phyloP scores from a whole-genome alignment of 2,888 invertebrate species.

The Lathronympha strigana region DNA sequence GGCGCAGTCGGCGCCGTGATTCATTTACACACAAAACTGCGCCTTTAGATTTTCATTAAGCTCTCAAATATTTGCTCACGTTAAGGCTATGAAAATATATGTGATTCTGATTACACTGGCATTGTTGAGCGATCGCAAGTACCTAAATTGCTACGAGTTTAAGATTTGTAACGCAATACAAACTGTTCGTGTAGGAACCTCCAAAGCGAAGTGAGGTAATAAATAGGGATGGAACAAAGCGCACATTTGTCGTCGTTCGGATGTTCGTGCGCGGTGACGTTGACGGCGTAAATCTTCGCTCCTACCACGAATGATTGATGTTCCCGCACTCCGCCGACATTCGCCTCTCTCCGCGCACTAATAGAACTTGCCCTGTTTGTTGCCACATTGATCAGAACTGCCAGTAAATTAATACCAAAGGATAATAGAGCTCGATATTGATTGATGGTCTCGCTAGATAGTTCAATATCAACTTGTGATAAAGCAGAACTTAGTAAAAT shows the following conservation, averaged over 20 bases:
- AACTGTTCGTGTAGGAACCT: conserved; percentile 54
- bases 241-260: conserved; percentile 60
- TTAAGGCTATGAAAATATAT: conserved; percentile 72
- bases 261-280: conserved; percentile 49
- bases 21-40: conserved; percentile 71
- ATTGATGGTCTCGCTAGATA: conserved; percentile 56
- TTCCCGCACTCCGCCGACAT: conserved; percentile 55
- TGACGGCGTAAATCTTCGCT: conserved; percentile 58
- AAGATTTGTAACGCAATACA: conserved; percentile 50
- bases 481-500: conserved; percentile 5
- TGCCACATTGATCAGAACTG: conserved; percentile 61
- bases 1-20: conserved; percentile 67
- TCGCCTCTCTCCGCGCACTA: conserved; percentile 53
- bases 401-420: conserved; percentile 61
- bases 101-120: conserved; percentile 64
- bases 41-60: conserved; percentile 78
- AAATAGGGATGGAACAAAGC: conserved; percentile 44
- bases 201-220: conserved; percentile 43
- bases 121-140: conserved; percentile 57
- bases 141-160: conserved; percentile 46
- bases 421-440: conserved; percentile 56
- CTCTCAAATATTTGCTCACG: conserved; percentile 74
- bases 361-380: conserved; percentile 51
- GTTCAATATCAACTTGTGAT: conserved; percentile 39
- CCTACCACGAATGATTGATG: conserved; percentile 65